These are phyloP conservation scores for Dysdera silvatica DNA, from an alignment of 1,140 invertebrate genomes.

Conservation along the genomic window DNA sequence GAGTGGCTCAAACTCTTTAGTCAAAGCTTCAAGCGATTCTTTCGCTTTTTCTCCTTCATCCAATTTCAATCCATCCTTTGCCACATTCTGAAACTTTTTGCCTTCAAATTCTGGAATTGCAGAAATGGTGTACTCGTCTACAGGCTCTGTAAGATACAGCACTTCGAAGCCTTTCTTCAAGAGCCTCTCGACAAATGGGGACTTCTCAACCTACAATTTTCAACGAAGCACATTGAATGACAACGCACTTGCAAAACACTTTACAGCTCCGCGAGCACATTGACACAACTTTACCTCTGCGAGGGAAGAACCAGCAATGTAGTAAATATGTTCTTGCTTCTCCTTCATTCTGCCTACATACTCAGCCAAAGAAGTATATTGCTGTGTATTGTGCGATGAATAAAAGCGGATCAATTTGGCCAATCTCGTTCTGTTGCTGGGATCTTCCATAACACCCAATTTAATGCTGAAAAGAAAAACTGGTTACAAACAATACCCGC, in stretches of 20 bases:
- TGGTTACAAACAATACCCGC: background rate
- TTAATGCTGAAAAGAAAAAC: constrained; percentile 61
- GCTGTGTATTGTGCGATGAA: constrained; percentile 60
- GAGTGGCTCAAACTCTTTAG: constrained; percentile 79
- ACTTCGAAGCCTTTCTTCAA: constrained; percentile 94
- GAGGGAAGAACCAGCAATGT: constrained; percentile 80
- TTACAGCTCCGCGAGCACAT: too few species aligned
- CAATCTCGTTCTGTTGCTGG: constrained; percentile 85
- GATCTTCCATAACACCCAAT: constrained; percentile 95
- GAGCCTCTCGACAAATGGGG: constrained; percentile 91
- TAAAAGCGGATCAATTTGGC: constrained; percentile 90
- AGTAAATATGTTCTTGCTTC: constrained; percentile 94
- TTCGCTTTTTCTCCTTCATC: constrained; percentile 74
- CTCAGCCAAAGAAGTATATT: constrained; percentile 68
- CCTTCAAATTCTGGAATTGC: constrained; percentile 97
- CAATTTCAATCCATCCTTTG: constrained; percentile 85
- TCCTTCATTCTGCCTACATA: constrained; percentile 95
- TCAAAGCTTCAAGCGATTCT: constrained; percentile 68
- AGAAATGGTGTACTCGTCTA: constrained; percentile 97
- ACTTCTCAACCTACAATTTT: constrained; percentile 60
- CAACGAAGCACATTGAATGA: background rate
- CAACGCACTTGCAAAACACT: too few species aligned
- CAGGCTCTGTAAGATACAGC: constrained; percentile 87
- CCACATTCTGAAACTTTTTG: constrained; percentile 99
- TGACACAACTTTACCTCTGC: constrained; percentile 59